Evolutionary conservation across 2,888 invertebrate species (phyloP).

Genomic region (Drosophila lutescens): DNA sequence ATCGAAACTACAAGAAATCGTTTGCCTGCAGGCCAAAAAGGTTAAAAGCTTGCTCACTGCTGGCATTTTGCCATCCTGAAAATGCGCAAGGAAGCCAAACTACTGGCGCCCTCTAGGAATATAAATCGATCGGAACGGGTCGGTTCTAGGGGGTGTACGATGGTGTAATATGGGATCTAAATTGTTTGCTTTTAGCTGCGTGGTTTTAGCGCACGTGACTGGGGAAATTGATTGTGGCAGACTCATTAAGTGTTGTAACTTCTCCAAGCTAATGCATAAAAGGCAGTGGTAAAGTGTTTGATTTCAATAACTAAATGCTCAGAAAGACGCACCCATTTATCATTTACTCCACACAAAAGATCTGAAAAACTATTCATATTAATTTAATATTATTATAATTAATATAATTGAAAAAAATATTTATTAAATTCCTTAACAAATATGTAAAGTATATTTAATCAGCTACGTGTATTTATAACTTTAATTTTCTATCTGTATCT

Average conservation of each 20-base stretch:
- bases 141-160: neutral
- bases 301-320: neutral
- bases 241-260: conserved; percentile 57
- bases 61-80: conserved; percentile 50
- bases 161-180: conserved; percentile 32
- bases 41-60: conserved; percentile 62
- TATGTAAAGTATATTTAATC: no score
- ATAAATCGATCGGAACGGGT: conserved; percentile 12
- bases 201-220: conserved; percentile 58
- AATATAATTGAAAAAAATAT: no score
- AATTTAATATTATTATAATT: no score
- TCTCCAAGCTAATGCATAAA: conserved; percentile 2
- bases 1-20: conserved; percentile 59
- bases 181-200: conserved; percentile 71
- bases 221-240: conserved; percentile 9
- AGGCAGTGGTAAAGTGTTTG: neutral
- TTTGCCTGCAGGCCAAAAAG: conserved; percentile 56
- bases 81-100: conserved; percentile 48
- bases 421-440: no score
- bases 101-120: conserved; percentile 5
- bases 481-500: no score
- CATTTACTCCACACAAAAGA: no score
- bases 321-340: neutral
- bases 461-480: no score
- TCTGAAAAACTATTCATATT: no score